Base-by-base conservation (phyloP, 2,888 invertebrate genomes). In the Drosophila mimica region DNA sequence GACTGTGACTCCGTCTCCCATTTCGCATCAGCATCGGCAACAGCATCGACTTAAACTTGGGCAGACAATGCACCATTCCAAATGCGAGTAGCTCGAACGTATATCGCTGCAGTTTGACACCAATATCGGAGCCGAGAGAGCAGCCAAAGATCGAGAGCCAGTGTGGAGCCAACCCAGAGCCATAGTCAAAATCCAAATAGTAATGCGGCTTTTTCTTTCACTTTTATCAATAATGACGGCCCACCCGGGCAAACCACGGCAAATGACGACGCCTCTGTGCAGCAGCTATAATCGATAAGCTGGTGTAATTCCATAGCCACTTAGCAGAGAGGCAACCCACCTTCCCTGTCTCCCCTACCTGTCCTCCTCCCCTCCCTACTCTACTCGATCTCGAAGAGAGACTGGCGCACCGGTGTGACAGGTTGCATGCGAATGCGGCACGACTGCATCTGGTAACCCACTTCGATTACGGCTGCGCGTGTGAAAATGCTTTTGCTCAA, bases 371-470 rank as follows among this genome's bases (percentile, higher is more conserved):
- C 34, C 31, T 40, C n/a, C 15, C 30, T 4, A 4, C 38, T 20
- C 9, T 34, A 15, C 15, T n/a, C 1, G 7, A 28, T 61, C 40
- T 51, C 17, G 54, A n/a, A 36, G 43, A 20, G 40, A 53, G 25
- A 53, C 38, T 48, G 70, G 80, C 78, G 76, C 80, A 79, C 83
- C 75, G 82, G 71, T 88, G 82, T 76, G 85, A 86, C 85, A 85
- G 85, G 85, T 85, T 85, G 85, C 83, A 81, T 81, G 88, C 83
- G 86, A 84, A 84, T 88, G 84, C 88, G 83, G 84, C 85, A 85
- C 89, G 89, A 85, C 84, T 85, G 85, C 89, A 81, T 86, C 85
- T 86, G 89, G 84, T 85, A 85, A 85, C 85, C 85, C 85, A 85
- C 87, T 85, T 85, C 87, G 85, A 85, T 88, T 85, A 88, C 88